Evolutionary conservation across 2,113 vertebrate species (phyloP), one percentile per base, ranked within the genome.

Genomic region (Microcebus griseorufus): DNA sequence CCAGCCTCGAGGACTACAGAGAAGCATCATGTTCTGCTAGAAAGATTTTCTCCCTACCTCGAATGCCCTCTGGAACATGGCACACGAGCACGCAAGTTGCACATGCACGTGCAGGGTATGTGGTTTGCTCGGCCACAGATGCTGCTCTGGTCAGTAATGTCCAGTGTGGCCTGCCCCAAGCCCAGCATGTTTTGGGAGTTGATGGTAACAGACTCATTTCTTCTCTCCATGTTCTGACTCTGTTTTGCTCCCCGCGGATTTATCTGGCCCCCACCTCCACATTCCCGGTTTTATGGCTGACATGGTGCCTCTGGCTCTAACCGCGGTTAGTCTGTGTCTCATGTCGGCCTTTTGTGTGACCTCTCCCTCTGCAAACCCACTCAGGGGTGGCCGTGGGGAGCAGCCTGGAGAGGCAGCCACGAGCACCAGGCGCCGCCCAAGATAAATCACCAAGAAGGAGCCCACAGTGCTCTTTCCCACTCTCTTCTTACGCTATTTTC

Each of bases 21-120:
- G 69, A 93, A 79, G 37, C 25, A 55, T 53, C 12, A 34, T 48
- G 6, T 53, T 81, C 65, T 67, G 23, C 70, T 79, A 51, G 32
- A 70, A 80, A 62, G 29, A 78, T 60, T 53, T 6, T 18, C 84
- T 62, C 17, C 58, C 37, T 73, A 14, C 27, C 39, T 90, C 9
- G 11, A 70, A 75, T 76, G 13, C 22, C 34, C 23, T 51, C 60
- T 72, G 27, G n/a, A 94, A 42, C 9, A 39, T 25, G 39, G 32
- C 42, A 18, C 1, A n/a, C 0, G 12, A 12, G 48, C 23, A 2
- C 3, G 16, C 13, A 39, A 11, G 2, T 27, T 81, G 13, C 34
- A 25, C 27, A 51, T 16, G 39, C 14, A 7, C 16, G 1, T 2
- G 2, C 5, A 34, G 48, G 0, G 9, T 5, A 2, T 16, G 22